Percentiles rank a stretch among this genome's conserved stretches.
These are phyloP conservation scores for Drosophila repletoides DNA, from an alignment of 1,140 invertebrate species.

Conservation along the genomic window DNA sequence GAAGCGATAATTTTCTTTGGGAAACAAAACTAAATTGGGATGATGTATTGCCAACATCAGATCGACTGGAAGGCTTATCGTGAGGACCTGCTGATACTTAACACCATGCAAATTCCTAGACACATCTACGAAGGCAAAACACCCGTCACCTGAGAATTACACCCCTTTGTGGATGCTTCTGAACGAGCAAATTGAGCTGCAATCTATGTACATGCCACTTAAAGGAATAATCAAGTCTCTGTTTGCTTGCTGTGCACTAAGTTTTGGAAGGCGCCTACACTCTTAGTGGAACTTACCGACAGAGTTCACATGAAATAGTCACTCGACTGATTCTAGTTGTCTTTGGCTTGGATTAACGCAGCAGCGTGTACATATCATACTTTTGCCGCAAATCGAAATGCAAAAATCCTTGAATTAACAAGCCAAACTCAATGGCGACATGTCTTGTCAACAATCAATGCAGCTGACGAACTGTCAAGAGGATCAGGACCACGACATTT, in stretches of 20 bases:
- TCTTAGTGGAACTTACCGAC: neutral
- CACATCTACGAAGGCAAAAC: no score
- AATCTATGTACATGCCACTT: neutral
- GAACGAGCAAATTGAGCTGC: neutral
- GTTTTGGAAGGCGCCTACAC: neutral
- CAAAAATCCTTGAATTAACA: constrained; percentile 51
- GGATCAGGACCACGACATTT: no score
- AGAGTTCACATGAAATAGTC: neutral
- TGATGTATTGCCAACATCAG: no score
- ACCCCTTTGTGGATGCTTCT: neutral
- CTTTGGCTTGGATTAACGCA: neutral
- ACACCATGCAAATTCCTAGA: no score
- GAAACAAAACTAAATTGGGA: no score
- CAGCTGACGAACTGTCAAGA: neutral
- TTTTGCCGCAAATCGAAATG: constrained; percentile 57
- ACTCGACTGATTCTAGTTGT: neutral
- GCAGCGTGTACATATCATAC: constrained; percentile 47
- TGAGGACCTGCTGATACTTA: no score
- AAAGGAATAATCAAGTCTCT: neutral
- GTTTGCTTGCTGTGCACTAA: neutral
- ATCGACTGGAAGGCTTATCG: no score
- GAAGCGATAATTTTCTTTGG: no score
- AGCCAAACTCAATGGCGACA: constrained; percentile 35
- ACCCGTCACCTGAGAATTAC: neutral
- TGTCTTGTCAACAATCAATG: constrained; percentile 4